Evolutionary conservation across 2,113 vertebrate genomes (phyloP).

Genomic region (Hippocampus abdominalis): DNA sequence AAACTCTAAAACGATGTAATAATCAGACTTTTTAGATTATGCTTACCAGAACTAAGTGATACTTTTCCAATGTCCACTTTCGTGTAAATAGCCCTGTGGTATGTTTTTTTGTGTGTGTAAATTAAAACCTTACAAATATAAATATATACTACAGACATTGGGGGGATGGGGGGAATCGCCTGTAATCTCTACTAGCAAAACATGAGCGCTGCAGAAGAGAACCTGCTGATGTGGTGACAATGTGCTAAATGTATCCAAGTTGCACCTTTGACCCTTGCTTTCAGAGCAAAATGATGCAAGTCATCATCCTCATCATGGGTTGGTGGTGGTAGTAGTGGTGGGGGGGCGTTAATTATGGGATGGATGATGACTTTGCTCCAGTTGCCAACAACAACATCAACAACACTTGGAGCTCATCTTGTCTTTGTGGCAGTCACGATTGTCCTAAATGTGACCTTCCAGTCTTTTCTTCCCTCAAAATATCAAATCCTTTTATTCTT

Average conservation of each 20-base stretch:
- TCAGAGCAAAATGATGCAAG: conserved; percentile 49
- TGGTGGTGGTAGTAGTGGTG: no score
- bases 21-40: no score
- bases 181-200: not conserved
- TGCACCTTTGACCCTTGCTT: conserved; percentile 38
- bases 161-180: no score
- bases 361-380: conserved; percentile 65
- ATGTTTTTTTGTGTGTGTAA: no score
- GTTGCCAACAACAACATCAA: conserved; percentile 78
- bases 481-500: conserved; percentile 67
- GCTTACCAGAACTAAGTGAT: no score
- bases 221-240: conserved; percentile 10
- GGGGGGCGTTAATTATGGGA: conserved; percentile 48
- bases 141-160: no score
- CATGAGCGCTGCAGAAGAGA: not conserved
- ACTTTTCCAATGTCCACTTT: not conserved
- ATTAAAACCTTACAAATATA: no score
- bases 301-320: conserved; percentile 27
- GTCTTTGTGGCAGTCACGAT: conserved; percentile 81
- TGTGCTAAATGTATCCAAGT: conserved; percentile 27
- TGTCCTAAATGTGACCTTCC: conserved; percentile 85
- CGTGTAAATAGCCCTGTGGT: no score
- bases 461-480: conserved; percentile 75
- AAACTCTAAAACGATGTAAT: no score
- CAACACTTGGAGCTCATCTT: conserved; percentile 82